phyloP scores from a whole-genome alignment of 1,140 invertebrate species.

The Wiebesia pumilae region DNA sequence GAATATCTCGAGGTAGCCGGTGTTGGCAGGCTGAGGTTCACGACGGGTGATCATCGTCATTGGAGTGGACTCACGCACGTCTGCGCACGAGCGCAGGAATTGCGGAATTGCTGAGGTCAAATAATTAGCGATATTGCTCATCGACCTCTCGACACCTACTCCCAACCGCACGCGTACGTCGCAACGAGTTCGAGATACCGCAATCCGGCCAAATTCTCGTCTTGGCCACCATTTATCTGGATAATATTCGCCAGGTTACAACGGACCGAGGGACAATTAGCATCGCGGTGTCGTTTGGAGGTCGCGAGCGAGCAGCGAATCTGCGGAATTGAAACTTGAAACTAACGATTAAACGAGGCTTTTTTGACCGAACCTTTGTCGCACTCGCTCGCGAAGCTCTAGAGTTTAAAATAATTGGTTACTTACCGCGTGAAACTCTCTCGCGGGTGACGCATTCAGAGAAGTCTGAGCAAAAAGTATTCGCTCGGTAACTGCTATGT shows the following conservation, averaged over 20 bases:
- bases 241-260: not conserved
- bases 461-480: not conserved
- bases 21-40: not conserved
- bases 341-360: not conserved
- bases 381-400: not conserved
- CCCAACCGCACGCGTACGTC: not conserved
- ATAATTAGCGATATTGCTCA: slow-evolving; percentile 19
- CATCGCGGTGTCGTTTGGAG: not conserved
- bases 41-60: not conserved
- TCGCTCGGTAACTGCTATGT: not conserved
- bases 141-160: not conserved
- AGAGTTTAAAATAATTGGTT: not conserved
- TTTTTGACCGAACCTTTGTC: not conserved
- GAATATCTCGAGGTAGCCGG: not conserved
- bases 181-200: not conserved
- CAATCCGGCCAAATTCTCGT: not conserved
- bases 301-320: no score
- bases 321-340: no score
- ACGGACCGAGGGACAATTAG: not conserved
- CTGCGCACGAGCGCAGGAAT: not conserved
- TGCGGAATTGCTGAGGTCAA: not conserved
- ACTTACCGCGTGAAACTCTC: not conserved
- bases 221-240: not conserved
- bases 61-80: not conserved
- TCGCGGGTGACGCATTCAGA: not conserved